Evolutionary conservation across 2,888 invertebrate genomes (phyloP), one percentile per base, ranked within the genome.

Genomic region (Ennomos quercinarius): DNA sequence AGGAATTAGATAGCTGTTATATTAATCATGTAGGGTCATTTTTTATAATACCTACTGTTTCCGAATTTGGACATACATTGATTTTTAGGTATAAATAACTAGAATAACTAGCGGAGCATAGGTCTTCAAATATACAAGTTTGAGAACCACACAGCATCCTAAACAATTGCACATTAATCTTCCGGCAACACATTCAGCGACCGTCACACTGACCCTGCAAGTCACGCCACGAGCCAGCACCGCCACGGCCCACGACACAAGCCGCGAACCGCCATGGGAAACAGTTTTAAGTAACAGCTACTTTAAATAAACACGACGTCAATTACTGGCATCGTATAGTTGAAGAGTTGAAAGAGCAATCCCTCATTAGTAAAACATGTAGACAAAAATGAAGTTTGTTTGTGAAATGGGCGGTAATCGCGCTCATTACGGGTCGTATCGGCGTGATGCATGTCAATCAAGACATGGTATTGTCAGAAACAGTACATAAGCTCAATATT

Each of bases 381-480:
- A 77, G 72, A 80, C 77, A 77, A 78, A 80, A 76, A 73, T 70
- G 67, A 71, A 74, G 71, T 78, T 78, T 74, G 76, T 76, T 76
- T 77, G 71, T 76, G 71, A 78, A 76, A 81, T 78, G 73, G 80
- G 69, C 73, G 75, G 79, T 84, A 84, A 87, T 86, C 80, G 80
- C 81, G 77, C 81, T 86, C 87, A 87, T 89, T 88, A 89, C 81
- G 68, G 72, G 70, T 71, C 74, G 71, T 80, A 81, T 79, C 83
- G 77, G 75, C 78, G 68, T 83, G 86, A 87, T 84, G 86, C 76
- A 70, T 83, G 89, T 88, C 88, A 88, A 87, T 89, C 88, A 86
- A 75, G 70, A 17, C 11, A 11, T 35, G 9, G 51, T 48, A 47
- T 64, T 64, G 41, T 54, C 35, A 45, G 62, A 52, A 13, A 12